Evolutionary conservation across 2,888 invertebrate genomes (phyloP), one percentile per base, ranked within the genome.

Genomic region (Dione vanillae): DNA sequence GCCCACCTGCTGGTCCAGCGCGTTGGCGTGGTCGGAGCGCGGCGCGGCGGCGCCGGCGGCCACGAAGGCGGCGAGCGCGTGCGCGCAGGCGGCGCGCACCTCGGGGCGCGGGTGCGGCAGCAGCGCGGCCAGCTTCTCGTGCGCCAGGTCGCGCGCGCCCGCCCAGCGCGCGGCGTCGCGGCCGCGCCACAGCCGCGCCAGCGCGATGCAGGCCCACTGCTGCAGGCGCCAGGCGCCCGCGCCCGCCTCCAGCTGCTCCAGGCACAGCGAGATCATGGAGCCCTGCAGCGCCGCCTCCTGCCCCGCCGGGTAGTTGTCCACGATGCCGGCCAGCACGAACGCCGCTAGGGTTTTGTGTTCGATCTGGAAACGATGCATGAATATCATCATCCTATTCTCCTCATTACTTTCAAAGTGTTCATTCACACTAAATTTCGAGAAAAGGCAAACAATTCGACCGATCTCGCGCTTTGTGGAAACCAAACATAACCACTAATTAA

Each of bases 71-170:
- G 99, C 99, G 74, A 99, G 94, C 14, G 99, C 99, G 92, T 96
- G 99, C 7, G 99, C 98, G 58, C 97, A 97, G 1, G 99, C 97
- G 12, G 99, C 98, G 71, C 99, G 94, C 59, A 97, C 96, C 94
- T 99, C 99, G 0, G 99, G 98, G 56, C 96, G 95, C 2, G 95
- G 94, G 91, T 99, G 98, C 72, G 94, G 94, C 65, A 99, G 92
- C 75, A 98, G 92, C 61, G 94, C 95, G 83, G 96, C 97, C 12
- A 99, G 94, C 88, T 99, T 99, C 87, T 99, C 99, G 88, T 99
- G 98, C n/a, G 99, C 99, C 78, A 96, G 96, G 87, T 99, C 98
- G 12, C 99, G 94, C 27, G 98, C 99, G 19, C 98, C 99, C 70
- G 97, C 97, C 99, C 99, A 99, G 76, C 97, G 95, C 8, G 97